phyloP scores from a whole-genome alignment of 2,797 vertebrate species.

The Ctenochaetus hawaiiensis region DNA sequence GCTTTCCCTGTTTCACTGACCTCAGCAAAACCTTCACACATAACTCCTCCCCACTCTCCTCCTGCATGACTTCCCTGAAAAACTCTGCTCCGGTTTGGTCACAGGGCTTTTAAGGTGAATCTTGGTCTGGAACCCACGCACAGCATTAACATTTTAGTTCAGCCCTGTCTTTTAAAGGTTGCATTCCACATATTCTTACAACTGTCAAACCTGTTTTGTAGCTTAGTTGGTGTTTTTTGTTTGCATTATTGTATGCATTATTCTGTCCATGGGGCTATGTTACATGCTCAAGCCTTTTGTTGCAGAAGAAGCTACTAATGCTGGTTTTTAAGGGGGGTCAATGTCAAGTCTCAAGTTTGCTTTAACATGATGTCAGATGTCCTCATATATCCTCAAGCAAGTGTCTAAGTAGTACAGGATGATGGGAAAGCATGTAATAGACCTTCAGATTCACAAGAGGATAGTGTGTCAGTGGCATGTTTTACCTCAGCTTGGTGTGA shows the following conservation, averaged over 20 bases:
- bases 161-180: neutral
- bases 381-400: neutral
- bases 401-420: neutral
- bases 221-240: slow-evolving; percentile 8
- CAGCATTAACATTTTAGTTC: neutral
- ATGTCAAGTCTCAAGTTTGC: neutral
- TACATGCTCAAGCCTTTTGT: neutral
- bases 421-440: too few relatives aligned
- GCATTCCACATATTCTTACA: neutral
- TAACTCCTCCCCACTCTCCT: slow-evolving; percentile 9
- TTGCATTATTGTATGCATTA: neutral
- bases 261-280: neutral
- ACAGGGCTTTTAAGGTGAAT: slow-evolving; percentile 16
- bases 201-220: slow-evolving; percentile 18
- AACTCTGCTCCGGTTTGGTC: slow-evolving; percentile 23
- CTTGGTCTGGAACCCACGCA: neutral
- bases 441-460: too few relatives aligned
- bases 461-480: too few relatives aligned
- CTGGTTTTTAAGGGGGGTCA: neutral
- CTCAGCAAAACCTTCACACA: slow-evolving; percentile 19
- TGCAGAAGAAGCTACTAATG: neutral
- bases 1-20: slow-evolving; percentile 31
- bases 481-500: too few relatives aligned
- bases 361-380: neutral
- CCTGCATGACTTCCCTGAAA: slow-evolving; percentile 16